Evolutionary conservation across 2,113 vertebrate species (phyloP), one percentile per base, ranked within the genome.

Genomic region (Myrmecophaga tridactyla): DNA sequence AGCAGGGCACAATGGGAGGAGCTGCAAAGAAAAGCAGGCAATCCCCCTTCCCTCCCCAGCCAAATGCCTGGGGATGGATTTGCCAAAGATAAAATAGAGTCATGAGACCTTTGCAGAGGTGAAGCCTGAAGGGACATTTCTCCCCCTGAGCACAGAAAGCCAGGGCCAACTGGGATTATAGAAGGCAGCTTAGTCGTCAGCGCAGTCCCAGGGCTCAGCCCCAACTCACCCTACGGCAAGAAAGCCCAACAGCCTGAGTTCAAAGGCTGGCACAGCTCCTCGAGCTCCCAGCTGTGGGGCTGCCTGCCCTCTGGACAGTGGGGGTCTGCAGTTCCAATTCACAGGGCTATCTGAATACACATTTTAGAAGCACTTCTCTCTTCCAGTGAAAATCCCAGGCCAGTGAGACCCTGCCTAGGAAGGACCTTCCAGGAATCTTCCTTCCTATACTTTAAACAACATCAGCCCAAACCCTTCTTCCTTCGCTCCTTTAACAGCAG

Each of bases 311-410:
- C 60, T 89, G 34, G 75, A 83, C 39, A 60, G 29, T 25, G 63
- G 53, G 39, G 39, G 67, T 80, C 62, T n/a, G 12, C 3, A 17
- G 69, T 78, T 93, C 78, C 63, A 75, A 63, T 72, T 58, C 46
- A 51, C 58, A 90, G 18, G 67, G 48, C 34, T 48, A 60, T 20
- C 17, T 65, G 27, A 67, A 60, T 73, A 63, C 63, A 90, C 6
- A 62, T 48, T 83, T 63, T 67, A 72, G 62, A 78, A 78, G 75
- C 7, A 82, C 41, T 69, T 92, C 14, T 89, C 77, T 94, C 41
- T 95, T 94, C 63, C 83, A 67, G 72, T 69, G 48, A 88, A 96
- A 87, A 96, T 70, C 43, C 69, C 81, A 89, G 85, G 46, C 67
- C 70, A 80, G 65, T 13, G 31, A 92, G 43, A 92, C 31, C n/a